Conservation (phyloP, 2,888 invertebrate species). For the Lasioglossum villosulum region DNA sequence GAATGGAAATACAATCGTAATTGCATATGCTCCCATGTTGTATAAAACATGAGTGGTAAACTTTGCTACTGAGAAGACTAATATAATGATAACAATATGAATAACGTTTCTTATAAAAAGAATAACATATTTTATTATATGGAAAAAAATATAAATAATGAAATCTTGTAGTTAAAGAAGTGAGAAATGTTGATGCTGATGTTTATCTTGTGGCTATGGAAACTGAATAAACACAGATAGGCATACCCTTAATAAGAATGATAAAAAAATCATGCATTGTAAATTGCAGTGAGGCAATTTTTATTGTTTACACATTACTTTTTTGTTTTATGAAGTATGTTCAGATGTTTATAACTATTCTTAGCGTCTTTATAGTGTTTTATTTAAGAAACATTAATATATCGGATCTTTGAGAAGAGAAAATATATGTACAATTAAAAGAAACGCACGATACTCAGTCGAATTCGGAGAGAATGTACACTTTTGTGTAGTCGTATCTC, state of each 20-base stretch:
- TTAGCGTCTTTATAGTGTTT: slow-evolving; percentile 33
- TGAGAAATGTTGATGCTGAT: slow-evolving; percentile 69
- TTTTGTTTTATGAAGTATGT: slow-evolving; percentile 45
- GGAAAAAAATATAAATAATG: slow-evolving; percentile 79
- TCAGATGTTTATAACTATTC: slow-evolving; percentile 11
- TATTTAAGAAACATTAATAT: slow-evolving; percentile 44
- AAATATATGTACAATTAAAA: slow-evolving; percentile 38
- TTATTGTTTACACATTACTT: slow-evolving; percentile 60
- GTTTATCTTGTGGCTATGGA: slow-evolving; percentile 70
- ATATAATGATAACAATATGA: slow-evolving; percentile 78
- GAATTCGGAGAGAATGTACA: slow-evolving; percentile 1
- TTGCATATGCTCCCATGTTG: slow-evolving; percentile 71
- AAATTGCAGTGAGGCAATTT: slow-evolving; percentile 58
- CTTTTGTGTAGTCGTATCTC: slow-evolving; percentile 36
- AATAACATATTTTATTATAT: slow-evolving; percentile 83
- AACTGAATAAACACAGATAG: slow-evolving; percentile 60
- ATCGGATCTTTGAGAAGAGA: slow-evolving; percentile 36
- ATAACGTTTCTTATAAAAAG: slow-evolving; percentile 81
- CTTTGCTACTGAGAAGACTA: slow-evolving; percentile 82
- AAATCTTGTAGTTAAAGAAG: slow-evolving; percentile 74
- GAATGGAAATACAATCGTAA: slow-evolving; percentile 72
- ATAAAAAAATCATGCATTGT: slow-evolving; percentile 51
- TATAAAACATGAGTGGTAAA: slow-evolving; percentile 74
- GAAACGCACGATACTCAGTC: slow-evolving; percentile 47
- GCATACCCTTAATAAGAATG: slow-evolving; percentile 53